These are phyloP conservation scores for Nasonovia ribisnigri DNA, from an alignment of 2,888 invertebrate genomes.

Conservation along the genomic window DNA sequence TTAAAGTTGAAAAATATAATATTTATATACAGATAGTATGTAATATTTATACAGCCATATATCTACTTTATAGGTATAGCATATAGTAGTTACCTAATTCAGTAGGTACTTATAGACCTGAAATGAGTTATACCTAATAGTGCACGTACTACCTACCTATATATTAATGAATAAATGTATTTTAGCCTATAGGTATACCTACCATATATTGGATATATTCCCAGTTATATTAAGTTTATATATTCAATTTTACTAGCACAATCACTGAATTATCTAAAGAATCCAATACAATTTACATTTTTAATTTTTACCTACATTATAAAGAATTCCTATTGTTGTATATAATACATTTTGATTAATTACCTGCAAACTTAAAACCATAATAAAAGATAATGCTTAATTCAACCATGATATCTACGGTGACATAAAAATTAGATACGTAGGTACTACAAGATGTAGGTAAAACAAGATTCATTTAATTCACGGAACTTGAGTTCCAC, in stretches of 20 bases:
- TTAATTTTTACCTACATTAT: neutral
- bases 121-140: too few relatives aligned
- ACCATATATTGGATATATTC: neutral
- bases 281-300: neutral
- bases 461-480: neutral
- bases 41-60: neutral
- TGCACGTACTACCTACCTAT: neutral
- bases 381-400: neutral
- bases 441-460: conserved; percentile 2
- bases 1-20: neutral
- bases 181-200: neutral
- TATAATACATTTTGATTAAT: neutral
- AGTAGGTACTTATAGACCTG: neutral
- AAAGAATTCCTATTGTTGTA: neutral
- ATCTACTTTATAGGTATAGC: neutral
- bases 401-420: neutral
- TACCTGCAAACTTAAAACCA: neutral
- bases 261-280: neutral
- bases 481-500: neutral
- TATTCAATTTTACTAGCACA: neutral
- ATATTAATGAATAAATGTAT: too few relatives aligned
- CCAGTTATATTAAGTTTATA: neutral
- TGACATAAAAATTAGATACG: neutral
- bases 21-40: neutral
- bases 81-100: neutral